These are phyloP conservation scores for Aromia moschata DNA, from an alignment of 2,888 invertebrate genomes.

Conservation along the genomic window DNA sequence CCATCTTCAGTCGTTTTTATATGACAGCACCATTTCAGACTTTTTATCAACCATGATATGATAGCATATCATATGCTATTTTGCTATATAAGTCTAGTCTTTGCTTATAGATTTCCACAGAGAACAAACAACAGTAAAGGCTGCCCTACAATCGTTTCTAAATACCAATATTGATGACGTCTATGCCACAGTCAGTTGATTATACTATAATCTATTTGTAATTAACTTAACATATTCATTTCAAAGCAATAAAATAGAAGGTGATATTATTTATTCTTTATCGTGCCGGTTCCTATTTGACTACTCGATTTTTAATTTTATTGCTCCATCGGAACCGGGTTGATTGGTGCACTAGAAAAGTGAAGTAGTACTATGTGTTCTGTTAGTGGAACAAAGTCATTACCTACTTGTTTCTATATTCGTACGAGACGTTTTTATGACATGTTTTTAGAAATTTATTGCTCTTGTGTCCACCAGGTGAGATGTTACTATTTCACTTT, in stretches of 20 bases:
- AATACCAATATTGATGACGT: no score
- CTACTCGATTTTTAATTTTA: conserved; percentile 9
- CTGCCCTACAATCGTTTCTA: no score
- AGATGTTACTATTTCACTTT: background rate
- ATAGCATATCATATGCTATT: no score
- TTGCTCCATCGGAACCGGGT: conserved; percentile 5
- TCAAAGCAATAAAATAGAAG: conserved; percentile 21
- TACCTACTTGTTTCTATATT: background rate
- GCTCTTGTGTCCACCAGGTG: background rate
- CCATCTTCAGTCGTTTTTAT: no score
- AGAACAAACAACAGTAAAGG: no score
- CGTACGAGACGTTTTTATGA: background rate
- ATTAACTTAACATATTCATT: no score
- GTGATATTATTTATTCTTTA: conserved; percentile 6
- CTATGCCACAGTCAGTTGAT: no score
- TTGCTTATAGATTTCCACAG: no score
- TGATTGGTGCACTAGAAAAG: background rate
- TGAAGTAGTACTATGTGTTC: background rate
- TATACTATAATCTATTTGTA: no score
- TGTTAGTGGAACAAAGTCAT: background rate
- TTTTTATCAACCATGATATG: no score
- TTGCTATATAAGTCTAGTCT: no score
- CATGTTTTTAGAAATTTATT: background rate
- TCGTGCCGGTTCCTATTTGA: background rate
- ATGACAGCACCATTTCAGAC: no score